Evolutionary conservation across 2,797 vertebrate genomes (phyloP), one percentile per base, ranked within the genome.

Genomic region (Merluccius polli): DNA sequence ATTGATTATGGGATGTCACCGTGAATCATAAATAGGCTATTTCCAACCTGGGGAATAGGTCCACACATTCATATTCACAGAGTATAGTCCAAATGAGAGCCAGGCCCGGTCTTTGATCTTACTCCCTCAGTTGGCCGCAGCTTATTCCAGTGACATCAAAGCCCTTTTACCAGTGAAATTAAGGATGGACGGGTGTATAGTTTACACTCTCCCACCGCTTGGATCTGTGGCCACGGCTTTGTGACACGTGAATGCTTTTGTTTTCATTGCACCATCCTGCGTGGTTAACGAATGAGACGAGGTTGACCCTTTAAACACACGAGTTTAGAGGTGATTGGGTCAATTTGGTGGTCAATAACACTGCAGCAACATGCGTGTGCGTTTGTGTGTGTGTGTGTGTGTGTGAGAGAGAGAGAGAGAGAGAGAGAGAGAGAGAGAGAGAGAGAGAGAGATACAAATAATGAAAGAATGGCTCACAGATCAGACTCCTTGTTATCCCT

Each of bases 71-170:
- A 65, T 27, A 65, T 65, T 27, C 59, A 65, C 59, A 65, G 59
- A 65, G 59, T 11, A 63, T 63, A 27, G 59, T 69, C 24, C 27
- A 15, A 16, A 41, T 24, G 16, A 73, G 78, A 81, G 78, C 31
- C 59, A 12, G 68, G 67, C 44, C 13, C 75, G 79, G 79, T 75
- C 87, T 92, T 89, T 91, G 87, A 92, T 89, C 88, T 86, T n/a
- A n/a, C n/a, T 84, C 77, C 71, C 73, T 87, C 84, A 85, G 32
- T 77, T 85, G 83, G 87, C 84, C 75, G 80, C 78, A 81, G 88
- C 82, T 88, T 87, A 84, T 83, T 84, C 77, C 79, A 86, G 75
- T 80, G 79, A 90, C 85, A 87, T 89, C 87, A 89, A 87, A 91
- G 86, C 35, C 8, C 59, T 86, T n/a, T 73, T 84, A 75, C 77